These are phyloP conservation scores for Malurus splendens DNA, from an alignment of 2,797 vertebrate genomes.

Conservation along the genomic window DNA sequence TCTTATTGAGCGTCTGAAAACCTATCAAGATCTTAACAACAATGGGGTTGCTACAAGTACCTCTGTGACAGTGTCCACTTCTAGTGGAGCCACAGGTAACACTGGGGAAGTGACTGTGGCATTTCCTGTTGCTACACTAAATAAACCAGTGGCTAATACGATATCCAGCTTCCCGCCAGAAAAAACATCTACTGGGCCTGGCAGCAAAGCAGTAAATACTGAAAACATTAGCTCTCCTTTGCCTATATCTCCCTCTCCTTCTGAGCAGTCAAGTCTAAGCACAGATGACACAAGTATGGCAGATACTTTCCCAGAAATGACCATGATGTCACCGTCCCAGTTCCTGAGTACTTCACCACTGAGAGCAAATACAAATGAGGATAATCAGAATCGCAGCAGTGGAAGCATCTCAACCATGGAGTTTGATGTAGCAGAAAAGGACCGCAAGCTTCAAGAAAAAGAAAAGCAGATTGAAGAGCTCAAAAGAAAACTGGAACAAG, in stretches of 20 bases:
- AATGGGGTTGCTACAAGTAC: constrained; percentile 43
- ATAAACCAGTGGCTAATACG: constrained; percentile 26
- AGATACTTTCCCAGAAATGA: constrained; percentile 75
- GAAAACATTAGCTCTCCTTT: constrained; percentile 76
- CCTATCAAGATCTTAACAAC: constrained; percentile 79
- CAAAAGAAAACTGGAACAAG: constrained; percentile 90
- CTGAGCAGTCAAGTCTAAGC: constrained; percentile 80
- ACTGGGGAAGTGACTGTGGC: constrained; percentile 63
- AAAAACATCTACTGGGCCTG: constrained; percentile 14
- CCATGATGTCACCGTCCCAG: constrained; percentile 71
- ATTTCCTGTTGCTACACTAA: constrained; percentile 60
- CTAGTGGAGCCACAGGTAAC: constrained; percentile 48
- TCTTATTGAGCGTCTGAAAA: constrained; percentile 89
- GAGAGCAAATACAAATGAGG: constrained; percentile 61
- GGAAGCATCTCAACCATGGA: constrained; percentile 64
- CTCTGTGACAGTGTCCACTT: constrained; percentile 42
- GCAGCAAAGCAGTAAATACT: not conserved
- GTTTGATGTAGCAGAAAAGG: constrained; percentile 76
- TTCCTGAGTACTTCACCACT: constrained; percentile 70
- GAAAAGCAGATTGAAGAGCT: constrained; percentile 94
- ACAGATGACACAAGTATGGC: constrained; percentile 75
- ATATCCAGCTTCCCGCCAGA: constrained; percentile 63
- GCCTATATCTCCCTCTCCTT: constrained; percentile 85
- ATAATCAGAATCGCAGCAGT: constrained; percentile 51
- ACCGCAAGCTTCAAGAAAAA: constrained; percentile 91